phyloP scores from a whole-genome alignment of 2,888 invertebrate species.

The Myathropa florea region DNA sequence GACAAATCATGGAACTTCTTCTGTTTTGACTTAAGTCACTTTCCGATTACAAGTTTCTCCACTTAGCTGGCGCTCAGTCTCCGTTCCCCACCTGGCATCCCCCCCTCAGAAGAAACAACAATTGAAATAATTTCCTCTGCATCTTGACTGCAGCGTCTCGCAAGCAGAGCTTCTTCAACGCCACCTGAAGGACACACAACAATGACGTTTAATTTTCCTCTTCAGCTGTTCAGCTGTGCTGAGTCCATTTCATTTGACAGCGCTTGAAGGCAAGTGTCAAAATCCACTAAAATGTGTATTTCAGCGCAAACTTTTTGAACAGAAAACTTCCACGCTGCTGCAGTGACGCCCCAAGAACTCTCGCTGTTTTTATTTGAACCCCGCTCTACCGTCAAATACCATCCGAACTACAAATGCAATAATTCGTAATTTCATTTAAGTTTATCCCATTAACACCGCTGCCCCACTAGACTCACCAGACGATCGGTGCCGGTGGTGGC shows the following conservation, averaged over 20 bases:
- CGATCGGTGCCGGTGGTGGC: neutral
- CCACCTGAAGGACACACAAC: neutral
- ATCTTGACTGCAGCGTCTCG: neutral
- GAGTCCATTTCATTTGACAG: neutral
- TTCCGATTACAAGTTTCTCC: neutral
- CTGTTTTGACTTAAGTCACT: neutral
- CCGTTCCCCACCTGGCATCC: neutral
- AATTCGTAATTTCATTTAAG: constrained; percentile 70
- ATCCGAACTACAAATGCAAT: constrained; percentile 58
- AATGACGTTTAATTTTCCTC: neutral
- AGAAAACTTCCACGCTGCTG: neutral
- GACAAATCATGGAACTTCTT: neutral
- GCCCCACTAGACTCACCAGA: neutral
- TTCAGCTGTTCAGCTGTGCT: neutral
- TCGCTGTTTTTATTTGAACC: no score
- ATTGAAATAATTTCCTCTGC: neutral
- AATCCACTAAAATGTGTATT: neutral
- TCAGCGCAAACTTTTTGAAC: neutral
- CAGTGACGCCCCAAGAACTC: no score
- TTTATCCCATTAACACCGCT: constrained; percentile 59
- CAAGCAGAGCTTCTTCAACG: neutral
- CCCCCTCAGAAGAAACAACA: neutral
- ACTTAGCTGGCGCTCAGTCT: neutral
- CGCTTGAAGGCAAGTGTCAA: neutral
- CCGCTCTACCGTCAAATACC: constrained; percentile 37